These are phyloP conservation scores for Parauchenoglanis punctatus DNA, from an alignment of 2,797 vertebrate genomes.

Conservation along the genomic window DNA sequence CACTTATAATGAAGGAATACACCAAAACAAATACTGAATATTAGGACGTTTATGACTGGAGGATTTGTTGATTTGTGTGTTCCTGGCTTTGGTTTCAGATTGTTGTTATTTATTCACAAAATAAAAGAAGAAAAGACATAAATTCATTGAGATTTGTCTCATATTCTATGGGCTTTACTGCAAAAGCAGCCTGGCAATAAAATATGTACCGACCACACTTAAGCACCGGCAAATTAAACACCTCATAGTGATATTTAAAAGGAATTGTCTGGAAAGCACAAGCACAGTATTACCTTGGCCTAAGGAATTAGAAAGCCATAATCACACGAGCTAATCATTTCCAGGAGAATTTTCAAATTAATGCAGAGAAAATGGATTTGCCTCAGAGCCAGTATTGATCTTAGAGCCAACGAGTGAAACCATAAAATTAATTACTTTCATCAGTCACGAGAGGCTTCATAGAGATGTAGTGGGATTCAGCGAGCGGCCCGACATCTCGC, in stretches of 20 bases:
- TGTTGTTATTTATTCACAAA: too few relatives aligned
- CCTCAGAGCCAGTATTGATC: conserved; percentile 73
- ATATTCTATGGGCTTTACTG: neutral
- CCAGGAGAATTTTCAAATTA: conserved; percentile 64
- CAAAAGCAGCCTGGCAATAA: neutral
- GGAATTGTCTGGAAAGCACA: conserved; percentile 59
- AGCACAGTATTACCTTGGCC: conserved; percentile 63
- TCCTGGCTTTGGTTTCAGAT: neutral
- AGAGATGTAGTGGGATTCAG: neutral
- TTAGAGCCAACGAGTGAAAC: conserved; percentile 59
- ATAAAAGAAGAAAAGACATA: neutral
- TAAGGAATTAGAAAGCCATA: conserved; percentile 56
- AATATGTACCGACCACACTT: conserved; percentile 55
- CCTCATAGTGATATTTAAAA: conserved; percentile 58
- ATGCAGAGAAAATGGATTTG: conserved; percentile 71
- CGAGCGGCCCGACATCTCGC: conserved; percentile 8
- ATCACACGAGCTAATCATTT: conserved; percentile 65
- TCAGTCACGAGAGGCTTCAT: conserved; percentile 51
- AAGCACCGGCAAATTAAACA: conserved; percentile 46
- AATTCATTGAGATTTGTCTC: neutral
- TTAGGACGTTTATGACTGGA: neutral
- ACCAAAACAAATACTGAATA: neutral
- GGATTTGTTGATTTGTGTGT: neutral
- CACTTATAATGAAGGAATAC: neutral
- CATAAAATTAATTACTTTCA: conserved; percentile 66